A percentile compares a stretch with the other conserved stretches of the same genome.
Conservation (phyloP, 2,113 vertebrate species). For the Paedocypris sp. region DNA sequence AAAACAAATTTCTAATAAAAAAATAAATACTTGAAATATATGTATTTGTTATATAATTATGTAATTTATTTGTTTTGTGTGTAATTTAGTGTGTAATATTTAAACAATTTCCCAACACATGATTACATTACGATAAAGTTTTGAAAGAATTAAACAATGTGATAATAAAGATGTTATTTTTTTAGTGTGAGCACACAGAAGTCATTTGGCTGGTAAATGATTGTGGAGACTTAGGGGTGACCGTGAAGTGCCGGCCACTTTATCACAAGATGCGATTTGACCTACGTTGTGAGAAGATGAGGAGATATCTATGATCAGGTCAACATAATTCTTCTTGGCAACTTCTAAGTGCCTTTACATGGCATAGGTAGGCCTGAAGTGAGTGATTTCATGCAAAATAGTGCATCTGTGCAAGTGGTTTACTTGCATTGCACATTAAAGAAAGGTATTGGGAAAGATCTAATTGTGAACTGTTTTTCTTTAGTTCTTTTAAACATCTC, state of each 20-base stretch:
- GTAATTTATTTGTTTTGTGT: too few species aligned
- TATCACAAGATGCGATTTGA: constrained; percentile 23
- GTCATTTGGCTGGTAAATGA: background rate
- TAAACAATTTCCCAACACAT: too few species aligned
- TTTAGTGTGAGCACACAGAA: background rate
- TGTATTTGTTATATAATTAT: too few species aligned
- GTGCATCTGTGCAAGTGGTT: too few species aligned
- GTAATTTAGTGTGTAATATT: too few species aligned
- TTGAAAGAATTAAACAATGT: constrained; percentile 17
- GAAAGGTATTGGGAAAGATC: too few species aligned
- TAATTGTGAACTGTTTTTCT: background rate
- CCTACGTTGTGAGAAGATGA: background rate
- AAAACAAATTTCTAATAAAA: too few species aligned
- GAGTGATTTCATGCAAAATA: background rate
- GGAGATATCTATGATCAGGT: constrained; percentile 1
- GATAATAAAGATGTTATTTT: too few species aligned
- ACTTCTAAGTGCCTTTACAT: background rate
- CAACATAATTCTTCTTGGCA: constrained; percentile 6
- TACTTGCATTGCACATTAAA: too few species aligned
- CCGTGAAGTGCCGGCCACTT: background rate
- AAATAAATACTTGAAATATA: too few species aligned
- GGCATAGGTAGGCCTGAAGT: background rate
- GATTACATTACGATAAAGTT: too few species aligned
- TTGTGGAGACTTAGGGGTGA: constrained; percentile 6
- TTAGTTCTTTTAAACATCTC: constrained; percentile 26